Evolutionary conservation across 2,113 vertebrate genomes (phyloP), one percentile per base, ranked within the genome.

Genomic region (Ictidomys tridecemlineatus): DNA sequence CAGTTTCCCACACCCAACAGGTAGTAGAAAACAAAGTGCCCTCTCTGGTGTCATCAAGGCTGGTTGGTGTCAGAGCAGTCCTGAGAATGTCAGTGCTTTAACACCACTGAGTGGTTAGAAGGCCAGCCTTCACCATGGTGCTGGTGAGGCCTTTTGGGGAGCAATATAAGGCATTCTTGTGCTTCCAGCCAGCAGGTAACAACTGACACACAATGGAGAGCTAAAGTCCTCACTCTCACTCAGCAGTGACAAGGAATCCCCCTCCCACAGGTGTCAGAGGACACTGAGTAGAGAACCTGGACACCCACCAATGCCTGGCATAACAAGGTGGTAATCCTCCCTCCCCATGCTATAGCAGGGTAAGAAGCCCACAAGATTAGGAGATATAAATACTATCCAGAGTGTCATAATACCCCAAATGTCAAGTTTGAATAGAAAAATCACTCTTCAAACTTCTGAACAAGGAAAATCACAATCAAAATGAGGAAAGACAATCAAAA

Each of bases 401-500:
- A 76, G 67, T 58, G 76, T 53, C 37, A 39, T n/a, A 89, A 79
- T 32, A 78, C 5, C 26, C 8, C 32, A 78, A 56, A 51, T 48
- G 42, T 79, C 69, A 39, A 17, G 2, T 69, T 94, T 93, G 80
- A 78, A 67, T 42, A 61, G 32, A 82, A 88, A 72, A 83, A 42
- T 39, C 58, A 88, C 30, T 65, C 61, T 34, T 51, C 42, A 34
- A 53, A 72, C 45, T 16, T 34, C 48, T n/a, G 28, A 97, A 88
- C 58, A 88, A 95, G 61, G 56, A 76, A 80, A 91, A 51, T 56
- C 53, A 85, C 30, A 95, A 79, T 1, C n/a, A 45, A 63, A 51
- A 78, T 89, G 63, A 84, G 18, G 72, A 93, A 77, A 93, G 39
- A 77, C 30, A 91, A 89, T 87, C 34, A 88, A 93, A 95, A 17